Base-by-base conservation (phyloP, 2,888 invertebrate genomes). In the Tetranychus truncatus region DNA sequence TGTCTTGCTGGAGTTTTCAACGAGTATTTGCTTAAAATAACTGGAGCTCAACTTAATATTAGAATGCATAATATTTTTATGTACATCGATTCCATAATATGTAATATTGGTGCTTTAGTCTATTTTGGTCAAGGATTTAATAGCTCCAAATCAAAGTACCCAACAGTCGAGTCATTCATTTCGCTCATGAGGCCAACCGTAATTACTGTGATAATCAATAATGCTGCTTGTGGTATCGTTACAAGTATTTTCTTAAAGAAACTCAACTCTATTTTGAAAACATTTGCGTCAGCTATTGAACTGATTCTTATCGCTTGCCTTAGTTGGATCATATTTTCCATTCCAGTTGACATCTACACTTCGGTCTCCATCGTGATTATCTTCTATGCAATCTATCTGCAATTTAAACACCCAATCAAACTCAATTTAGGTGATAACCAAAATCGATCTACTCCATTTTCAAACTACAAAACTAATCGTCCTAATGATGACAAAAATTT, bases 1-100 rank as follows among this genome's bases (percentile, higher is more conserved):
- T 95, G 95, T 80, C 84, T 94, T 77, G 95, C 95, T 0, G 95
- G 95, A 7, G 95, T 95, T 4, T 96, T 95, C 83, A 95, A 95
- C 82, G 95, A 96, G 82, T 93, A 91, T 83, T 85, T 96, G 74
- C 84, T 96, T 5, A 95, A 95, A 84, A 89, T 89, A 45, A 88
- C 89, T 80, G 69, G 69, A 69, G 34, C 69, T 24, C 88, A 89
- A 78, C 89, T 93, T 0, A 90, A 93, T 81, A 90, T 95, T 80
- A 92, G 91, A 84, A 84, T 95, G 78, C 95, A 95, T 84, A 96
- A 95, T 82, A 88, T 93, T 8, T 95, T 92, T 81, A 94, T 95
- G 92, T 95, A 95, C 82, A 81, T 92, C 45, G 92, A 95, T 83
- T 95, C 95, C 6, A 92, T 95, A 78, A 81, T 93, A n/a, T 94